phyloP scores from a whole-genome alignment of 1,140 invertebrate genomes.

The Rhagoletis pomonella region DNA sequence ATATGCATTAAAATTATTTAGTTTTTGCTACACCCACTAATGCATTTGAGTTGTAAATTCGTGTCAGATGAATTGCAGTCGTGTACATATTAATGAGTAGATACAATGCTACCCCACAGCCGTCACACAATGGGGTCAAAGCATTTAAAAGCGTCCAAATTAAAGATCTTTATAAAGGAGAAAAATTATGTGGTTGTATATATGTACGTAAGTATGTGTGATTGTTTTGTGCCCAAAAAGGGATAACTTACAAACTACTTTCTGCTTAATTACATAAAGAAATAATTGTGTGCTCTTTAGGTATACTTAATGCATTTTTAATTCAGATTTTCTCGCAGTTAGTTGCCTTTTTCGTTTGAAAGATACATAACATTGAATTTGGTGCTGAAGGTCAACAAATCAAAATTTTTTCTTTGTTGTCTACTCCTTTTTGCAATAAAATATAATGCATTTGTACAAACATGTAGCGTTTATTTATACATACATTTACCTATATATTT shows the following conservation, averaged over 20 bases:
- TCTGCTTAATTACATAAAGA: neutral
- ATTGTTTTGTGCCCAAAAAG: too few relatives aligned
- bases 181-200: neutral
- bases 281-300: too few relatives aligned
- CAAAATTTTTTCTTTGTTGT: too few relatives aligned
- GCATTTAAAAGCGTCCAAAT: constrained; percentile 18
- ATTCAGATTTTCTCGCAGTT: too few relatives aligned
- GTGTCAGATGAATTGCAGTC: neutral
- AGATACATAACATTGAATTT: too few relatives aligned
- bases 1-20: neutral
- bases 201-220: too few relatives aligned
- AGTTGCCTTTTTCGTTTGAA: neutral
- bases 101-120: neutral
- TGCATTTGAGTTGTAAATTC: constrained; percentile 3
- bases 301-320: too few relatives aligned
- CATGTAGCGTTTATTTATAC: too few relatives aligned
- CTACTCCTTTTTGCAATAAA: too few relatives aligned
- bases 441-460: too few relatives aligned
- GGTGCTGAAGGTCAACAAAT: too few relatives aligned
- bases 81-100: neutral
- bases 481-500: too few relatives aligned
- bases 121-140: constrained; percentile 42
- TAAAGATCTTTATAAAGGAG: neutral
- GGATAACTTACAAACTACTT: neutral
- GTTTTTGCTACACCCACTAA: neutral